phyloP scores from a whole-genome alignment of 1,140 invertebrate genomes.

The Drosophila sechellia region DNA sequence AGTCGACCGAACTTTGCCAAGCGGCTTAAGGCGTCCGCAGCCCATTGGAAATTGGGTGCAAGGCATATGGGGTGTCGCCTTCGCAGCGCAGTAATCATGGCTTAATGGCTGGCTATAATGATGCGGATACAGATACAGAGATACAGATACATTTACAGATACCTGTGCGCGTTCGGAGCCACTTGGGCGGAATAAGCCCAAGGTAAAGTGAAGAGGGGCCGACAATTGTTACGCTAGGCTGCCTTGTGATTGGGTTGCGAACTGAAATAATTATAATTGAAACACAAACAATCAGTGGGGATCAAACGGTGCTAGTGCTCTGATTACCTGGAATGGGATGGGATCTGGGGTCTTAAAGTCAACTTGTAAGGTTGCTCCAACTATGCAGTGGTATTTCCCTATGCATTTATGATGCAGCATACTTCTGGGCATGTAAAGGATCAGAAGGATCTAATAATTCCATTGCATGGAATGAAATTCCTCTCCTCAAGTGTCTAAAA shows the following conservation, averaged over 20 bases:
- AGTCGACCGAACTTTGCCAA: slow-evolving; percentile 16
- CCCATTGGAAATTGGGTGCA: neutral
- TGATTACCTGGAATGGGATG: too few species aligned
- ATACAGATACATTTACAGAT: too few species aligned
- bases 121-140: neutral
- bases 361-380: too few species aligned
- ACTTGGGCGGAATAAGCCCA: slow-evolving; percentile 13
- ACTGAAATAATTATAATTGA: neutral
- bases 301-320: too few species aligned
- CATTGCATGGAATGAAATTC: too few species aligned
- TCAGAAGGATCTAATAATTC: too few species aligned
- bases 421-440: too few species aligned
- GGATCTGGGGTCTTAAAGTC: too few species aligned
- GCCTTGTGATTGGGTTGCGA: neutral
- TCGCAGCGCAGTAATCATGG: slow-evolving; percentile 14
- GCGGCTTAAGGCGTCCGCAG: slow-evolving; percentile 16
- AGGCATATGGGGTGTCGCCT: slow-evolving; percentile 1
- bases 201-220: neutral
- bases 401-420: too few species aligned
- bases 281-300: neutral
- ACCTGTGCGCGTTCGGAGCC: neutral
- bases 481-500: too few species aligned
- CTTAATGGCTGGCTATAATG: slow-evolving; percentile 8
- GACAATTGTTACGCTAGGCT: too few species aligned
- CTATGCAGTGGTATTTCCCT: too few species aligned